Percentiles rank a stretch among this genome's conserved stretches.
Evolutionary conservation across 2,888 invertebrate species (phyloP).

Genomic region (Andrena flavipes): DNA sequence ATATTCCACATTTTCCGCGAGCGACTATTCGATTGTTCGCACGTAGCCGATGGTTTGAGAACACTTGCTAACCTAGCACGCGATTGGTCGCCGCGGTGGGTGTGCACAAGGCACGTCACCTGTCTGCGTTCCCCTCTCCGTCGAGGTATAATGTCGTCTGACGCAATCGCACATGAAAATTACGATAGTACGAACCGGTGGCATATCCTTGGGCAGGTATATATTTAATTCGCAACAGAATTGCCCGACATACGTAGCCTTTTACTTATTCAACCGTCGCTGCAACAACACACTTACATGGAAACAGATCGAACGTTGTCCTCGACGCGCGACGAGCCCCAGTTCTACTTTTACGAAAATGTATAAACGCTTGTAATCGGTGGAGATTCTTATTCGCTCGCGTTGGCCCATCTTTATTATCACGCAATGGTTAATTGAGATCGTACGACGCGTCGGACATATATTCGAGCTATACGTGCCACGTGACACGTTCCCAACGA

Average conservation of each 20-base stretch:
- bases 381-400: too few species aligned
- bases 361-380: too few species aligned
- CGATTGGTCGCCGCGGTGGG: constrained; percentile 71
- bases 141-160: constrained; percentile 30
- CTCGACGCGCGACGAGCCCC: neutral
- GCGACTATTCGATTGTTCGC: neutral
- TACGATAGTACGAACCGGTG: constrained; percentile 16
- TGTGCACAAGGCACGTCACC: constrained; percentile 69
- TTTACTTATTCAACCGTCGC: neutral
- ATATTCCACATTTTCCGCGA: neutral
- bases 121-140: constrained; percentile 20
- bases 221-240: constrained; percentile 1
- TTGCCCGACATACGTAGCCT: neutral
- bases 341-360: too few species aligned
- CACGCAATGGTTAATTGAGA: constrained; percentile 3
- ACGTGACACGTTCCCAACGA: neutral
- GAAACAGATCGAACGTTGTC: neutral
- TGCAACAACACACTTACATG: neutral
- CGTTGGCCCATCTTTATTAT: neutral
- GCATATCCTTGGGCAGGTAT: neutral
- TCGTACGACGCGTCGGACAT: neutral
- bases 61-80: constrained; percentile 24
- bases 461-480: constrained; percentile 5
- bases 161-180: constrained; percentile 55
- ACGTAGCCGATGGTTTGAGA: constrained; percentile 34